phyloP scores from a whole-genome alignment of 2,888 invertebrate species.

The Pristionchus maxplancki region DNA sequence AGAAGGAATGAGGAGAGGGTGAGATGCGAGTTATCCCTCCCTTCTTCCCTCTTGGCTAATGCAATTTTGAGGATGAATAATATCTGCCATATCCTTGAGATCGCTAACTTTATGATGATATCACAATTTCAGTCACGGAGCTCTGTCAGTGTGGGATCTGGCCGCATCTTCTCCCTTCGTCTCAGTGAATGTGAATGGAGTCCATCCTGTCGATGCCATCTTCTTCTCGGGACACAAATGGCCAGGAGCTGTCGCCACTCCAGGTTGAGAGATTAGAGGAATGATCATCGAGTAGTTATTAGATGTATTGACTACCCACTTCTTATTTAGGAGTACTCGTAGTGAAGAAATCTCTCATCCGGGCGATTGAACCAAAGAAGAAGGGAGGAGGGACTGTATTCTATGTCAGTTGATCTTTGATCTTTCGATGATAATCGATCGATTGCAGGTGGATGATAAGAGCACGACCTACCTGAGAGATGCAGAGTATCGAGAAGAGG shows the following conservation, averaged over 20 bases:
- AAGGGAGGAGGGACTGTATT: constrained; percentile 82
- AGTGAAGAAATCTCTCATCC: constrained; percentile 83
- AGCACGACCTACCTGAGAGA: constrained; percentile 81
- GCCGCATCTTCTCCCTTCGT: constrained; percentile 88
- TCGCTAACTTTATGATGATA: not conserved
- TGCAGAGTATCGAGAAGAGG: constrained; percentile 70
- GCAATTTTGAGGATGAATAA: not conserved
- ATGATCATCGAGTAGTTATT: not conserved
- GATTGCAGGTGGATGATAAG: constrained; percentile 70
- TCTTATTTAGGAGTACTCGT: constrained; percentile 84
- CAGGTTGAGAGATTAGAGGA: constrained; percentile 80
- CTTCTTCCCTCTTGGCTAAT: not conserved
- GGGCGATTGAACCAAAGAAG: constrained; percentile 80
- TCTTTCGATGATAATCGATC: not conserved
- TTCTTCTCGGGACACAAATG: constrained; percentile 93
- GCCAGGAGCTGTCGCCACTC: constrained; percentile 91
- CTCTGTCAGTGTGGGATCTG: constrained; percentile 92
- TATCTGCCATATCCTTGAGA: not conserved
- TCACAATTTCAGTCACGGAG: constrained; percentile 81
- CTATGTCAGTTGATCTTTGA: constrained; percentile 78
- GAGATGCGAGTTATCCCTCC: not conserved
- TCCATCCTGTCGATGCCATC: constrained; percentile 89
- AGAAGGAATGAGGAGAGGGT: not conserved
- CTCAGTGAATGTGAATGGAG: constrained; percentile 89
- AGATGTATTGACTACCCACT: too few species aligned